phyloP scores from a whole-genome alignment of 1,140 invertebrate genomes.

The Anoplolepis gracilipes region DNA sequence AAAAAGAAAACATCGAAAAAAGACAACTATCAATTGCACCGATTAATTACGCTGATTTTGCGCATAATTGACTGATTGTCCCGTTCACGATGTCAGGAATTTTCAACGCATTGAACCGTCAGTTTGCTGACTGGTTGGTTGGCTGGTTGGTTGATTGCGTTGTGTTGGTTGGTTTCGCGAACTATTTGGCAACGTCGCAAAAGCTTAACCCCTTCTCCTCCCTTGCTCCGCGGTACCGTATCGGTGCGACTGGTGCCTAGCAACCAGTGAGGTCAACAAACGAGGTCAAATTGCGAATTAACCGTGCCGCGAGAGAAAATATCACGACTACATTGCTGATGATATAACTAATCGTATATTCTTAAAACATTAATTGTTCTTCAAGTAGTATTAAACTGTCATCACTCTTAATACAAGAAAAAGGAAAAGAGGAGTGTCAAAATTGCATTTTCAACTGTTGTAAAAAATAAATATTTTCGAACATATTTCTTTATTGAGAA shows the following conservation, averaged over 20 bases:
- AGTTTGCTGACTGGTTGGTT: not conserved
- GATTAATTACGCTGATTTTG: not conserved
- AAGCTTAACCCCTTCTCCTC: slow-evolving; percentile 58
- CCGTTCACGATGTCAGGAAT: not conserved
- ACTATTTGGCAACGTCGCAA: slow-evolving; percentile 69
- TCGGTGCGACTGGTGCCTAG: slow-evolving; percentile 62
- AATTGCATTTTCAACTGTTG: not conserved
- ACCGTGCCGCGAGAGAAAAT: slow-evolving; percentile 54
- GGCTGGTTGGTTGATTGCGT: slow-evolving; percentile 25
- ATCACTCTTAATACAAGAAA: not conserved
- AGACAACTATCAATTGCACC: not conserved
- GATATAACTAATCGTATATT: not conserved
- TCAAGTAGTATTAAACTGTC: not conserved
- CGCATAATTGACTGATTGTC: slow-evolving; percentile 14
- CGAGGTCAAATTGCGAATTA: slow-evolving; percentile 71
- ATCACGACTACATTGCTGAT: slow-evolving; percentile 11
- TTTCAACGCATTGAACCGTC: slow-evolving; percentile 18
- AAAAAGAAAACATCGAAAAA: not conserved
- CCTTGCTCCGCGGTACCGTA: not conserved
- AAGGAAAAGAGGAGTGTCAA: not conserved
- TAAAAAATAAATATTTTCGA: not conserved
- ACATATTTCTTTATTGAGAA: not conserved
- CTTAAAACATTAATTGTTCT: not conserved
- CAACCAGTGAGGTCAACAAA: slow-evolving; percentile 76
- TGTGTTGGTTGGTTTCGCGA: slow-evolving; percentile 3